Conservation (phyloP, 2,797 vertebrate genomes). For the Darevskia nairensis region DNA sequence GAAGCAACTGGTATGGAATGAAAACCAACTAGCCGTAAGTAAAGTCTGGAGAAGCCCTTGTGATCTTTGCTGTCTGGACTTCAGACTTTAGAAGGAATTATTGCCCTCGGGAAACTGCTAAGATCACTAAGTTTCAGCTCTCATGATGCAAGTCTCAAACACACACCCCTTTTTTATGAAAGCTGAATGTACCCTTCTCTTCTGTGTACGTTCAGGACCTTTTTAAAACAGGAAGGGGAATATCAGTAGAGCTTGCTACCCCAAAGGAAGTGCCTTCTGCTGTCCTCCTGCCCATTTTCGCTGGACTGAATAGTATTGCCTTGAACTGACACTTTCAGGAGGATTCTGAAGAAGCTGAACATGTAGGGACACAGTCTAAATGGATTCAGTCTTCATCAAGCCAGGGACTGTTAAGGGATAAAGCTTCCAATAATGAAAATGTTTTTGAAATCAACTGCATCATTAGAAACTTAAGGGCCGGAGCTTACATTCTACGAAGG, state of each 20-base stretch:
- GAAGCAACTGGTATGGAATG: background rate
- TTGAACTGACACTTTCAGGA: background rate
- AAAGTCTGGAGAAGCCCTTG: background rate
- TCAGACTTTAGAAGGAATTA: background rate
- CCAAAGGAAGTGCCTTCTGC: background rate
- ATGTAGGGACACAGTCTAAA: background rate
- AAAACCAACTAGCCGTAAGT: background rate
- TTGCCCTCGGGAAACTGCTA: background rate
- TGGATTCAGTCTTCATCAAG: background rate
- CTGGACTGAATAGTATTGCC: background rate
- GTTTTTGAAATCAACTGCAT: background rate
- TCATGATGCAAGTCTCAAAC: background rate
- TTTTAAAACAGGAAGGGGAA: background rate
- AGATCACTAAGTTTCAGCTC: background rate
- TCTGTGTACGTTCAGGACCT: background rate
- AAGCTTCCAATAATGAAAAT: background rate
- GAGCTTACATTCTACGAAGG: background rate
- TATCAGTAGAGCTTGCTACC: background rate
- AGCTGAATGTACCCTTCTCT: background rate
- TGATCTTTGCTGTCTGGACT: background rate
- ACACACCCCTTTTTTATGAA: background rate
- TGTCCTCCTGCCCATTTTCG: background rate
- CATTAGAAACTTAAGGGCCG: background rate
- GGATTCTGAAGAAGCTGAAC: background rate
- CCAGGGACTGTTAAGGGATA: background rate